Evolutionary conservation across 2,888 invertebrate genomes (phyloP), one percentile per base, ranked within the genome.

Genomic region (Spisula subtruncata): DNA sequence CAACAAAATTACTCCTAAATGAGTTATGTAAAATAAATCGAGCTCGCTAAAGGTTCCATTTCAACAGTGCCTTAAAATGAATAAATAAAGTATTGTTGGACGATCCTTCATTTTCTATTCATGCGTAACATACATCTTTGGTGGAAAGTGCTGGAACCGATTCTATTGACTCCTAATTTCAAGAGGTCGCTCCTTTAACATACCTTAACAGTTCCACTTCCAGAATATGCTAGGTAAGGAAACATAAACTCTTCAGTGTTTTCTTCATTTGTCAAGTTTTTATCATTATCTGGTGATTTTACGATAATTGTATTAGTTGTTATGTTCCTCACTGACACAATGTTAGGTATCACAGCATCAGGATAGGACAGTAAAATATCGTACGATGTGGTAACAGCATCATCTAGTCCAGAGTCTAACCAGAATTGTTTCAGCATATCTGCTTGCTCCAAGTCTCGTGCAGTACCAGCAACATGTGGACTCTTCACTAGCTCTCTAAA

Each of bases 171-270:
- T 41, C 41, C 41, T 5, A 41, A n/a, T n/a, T 41, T 41, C 41
- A 41, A 41, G 41, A 12, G 32, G 41, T 41, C 8, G 41, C 41
- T 41, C 41, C 2, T 41, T 41, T 41, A 8, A 35, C 85, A 60
- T 86, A 92, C 92, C 46, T 12, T 56, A 29, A 93, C 94, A 48
- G 88, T 93, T 54, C 95, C 95, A 35, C 94, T 92, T 14, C 94
- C 93, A 10, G 96, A 96, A 91, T 95, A 96, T 14, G 96, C 95
- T 75, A 95, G 94, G 89, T 95, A 96, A 5, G 95, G 95, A 81
- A 88, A 92, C 18, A 94, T 95, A 25, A 95, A 93, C 25, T 94
- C 94, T 83, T 94, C 93, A 12, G 93, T 89, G 32, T 94, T 91
- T 71, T 95, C 94, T 82, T 95, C 94, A 48, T 92, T 93, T n/a